These are phyloP conservation scores for Chrysogorgia sp. DNA, from an alignment of 92 coral and sea anemone genomes.

Conservation along the genomic window DNA sequence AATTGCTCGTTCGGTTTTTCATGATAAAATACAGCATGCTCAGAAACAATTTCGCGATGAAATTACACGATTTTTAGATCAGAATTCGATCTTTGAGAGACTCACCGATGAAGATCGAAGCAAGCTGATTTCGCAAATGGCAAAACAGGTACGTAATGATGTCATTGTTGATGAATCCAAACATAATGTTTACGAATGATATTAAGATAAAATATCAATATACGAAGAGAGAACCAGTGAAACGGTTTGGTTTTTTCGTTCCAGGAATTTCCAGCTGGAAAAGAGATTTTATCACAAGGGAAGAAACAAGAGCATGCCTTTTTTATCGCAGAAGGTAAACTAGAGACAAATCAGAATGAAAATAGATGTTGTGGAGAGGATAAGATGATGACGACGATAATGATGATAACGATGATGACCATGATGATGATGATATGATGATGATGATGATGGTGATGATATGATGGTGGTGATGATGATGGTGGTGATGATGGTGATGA, in stretches of 20 bases:
- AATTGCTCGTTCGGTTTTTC: slow-evolving; percentile 81
- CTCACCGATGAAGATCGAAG: slow-evolving; percentile 71
- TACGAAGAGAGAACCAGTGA: no score
- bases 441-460: no score
- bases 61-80: slow-evolving; percentile 71
- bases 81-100: slow-evolving; percentile 50
- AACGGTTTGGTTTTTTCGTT: background rate
- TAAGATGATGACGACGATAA: no score
- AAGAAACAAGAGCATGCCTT: slow-evolving; percentile 85
- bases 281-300: slow-evolving; percentile 81
- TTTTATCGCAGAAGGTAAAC: slow-evolving; percentile 85
- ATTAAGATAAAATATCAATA: background rate
- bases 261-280: slow-evolving; percentile 97
- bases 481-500: no score
- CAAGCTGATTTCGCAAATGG: slow-evolving; percentile 75
- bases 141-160: slow-evolving; percentile 70
- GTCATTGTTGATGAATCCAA: background rate
- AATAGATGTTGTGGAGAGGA: no score
- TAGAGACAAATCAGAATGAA: background rate
- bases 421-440: no score
- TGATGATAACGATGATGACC: no score
- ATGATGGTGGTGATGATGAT: no score
- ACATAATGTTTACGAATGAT: background rate
- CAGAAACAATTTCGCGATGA: slow-evolving; percentile 80
- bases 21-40: slow-evolving; percentile 70